phyloP scores from a whole-genome alignment of 1,140 invertebrate species.

The Drosophila nikananu region DNA sequence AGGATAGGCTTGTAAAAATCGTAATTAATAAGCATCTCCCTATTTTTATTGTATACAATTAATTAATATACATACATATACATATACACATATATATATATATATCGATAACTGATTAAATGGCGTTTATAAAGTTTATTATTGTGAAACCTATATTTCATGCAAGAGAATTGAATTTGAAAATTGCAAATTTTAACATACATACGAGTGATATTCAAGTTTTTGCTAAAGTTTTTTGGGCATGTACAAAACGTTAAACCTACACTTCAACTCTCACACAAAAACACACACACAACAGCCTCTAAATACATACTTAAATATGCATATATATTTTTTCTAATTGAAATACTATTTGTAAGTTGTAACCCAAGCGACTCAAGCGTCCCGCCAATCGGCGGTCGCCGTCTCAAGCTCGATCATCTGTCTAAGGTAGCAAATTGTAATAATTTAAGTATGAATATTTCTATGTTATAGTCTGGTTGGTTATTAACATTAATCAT shows the following conservation, averaged over 20 bases:
- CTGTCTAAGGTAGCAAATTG: constrained; percentile 48
- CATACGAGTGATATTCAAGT: constrained; percentile 60
- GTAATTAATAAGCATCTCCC: constrained; percentile 49
- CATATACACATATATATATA: constrained; percentile 28
- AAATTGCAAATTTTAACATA: constrained; percentile 63
- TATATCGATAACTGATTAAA: constrained; percentile 52
- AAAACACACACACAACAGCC: constrained; percentile 16
- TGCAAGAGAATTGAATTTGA: constrained; percentile 82
- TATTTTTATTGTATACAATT: constrained; percentile 52
- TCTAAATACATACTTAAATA: constrained; percentile 31
- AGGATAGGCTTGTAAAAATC: constrained; percentile 49
- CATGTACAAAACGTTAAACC: constrained; percentile 55
- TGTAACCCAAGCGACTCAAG: constrained; percentile 33
- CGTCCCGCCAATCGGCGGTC: constrained; percentile 7
- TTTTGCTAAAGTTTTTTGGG: constrained; percentile 55
- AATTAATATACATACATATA: constrained; percentile 38
- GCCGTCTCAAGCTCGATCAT: constrained; percentile 50
- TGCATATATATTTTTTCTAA: constrained; percentile 49
- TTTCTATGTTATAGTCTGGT: constrained; percentile 53
- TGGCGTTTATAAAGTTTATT: constrained; percentile 70
- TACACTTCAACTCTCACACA: constrained; percentile 6
- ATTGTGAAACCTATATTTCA: constrained; percentile 72
- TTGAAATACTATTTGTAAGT: constrained; percentile 48
- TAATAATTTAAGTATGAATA: constrained; percentile 56
- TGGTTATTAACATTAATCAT: constrained; percentile 54